These are phyloP conservation scores for Sakesphorus luctuosus DNA, from an alignment of 2,113 vertebrate species.

Conservation along the genomic window DNA sequence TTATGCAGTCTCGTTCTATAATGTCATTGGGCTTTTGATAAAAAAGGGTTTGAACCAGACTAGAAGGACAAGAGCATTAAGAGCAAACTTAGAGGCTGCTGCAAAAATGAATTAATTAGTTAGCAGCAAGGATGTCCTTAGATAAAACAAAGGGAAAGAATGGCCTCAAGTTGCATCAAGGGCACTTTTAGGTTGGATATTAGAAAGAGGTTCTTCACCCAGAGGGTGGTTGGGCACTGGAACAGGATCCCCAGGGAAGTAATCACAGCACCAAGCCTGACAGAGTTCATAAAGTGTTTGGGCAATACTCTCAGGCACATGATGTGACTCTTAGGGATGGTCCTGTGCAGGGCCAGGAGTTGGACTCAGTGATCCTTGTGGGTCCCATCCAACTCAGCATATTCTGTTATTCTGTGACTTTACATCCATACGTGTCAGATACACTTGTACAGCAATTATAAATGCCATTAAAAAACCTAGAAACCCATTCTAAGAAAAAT, in stretches of 20 bases:
- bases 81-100: background rate
- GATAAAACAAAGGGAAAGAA: background rate
- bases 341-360: background rate
- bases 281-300: background rate
- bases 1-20: background rate
- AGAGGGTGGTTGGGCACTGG: background rate
- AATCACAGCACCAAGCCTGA: background rate
- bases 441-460: background rate
- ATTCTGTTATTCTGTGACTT: background rate
- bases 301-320: background rate
- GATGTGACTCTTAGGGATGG: background rate
- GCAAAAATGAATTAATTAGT: background rate
- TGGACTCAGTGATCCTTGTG: background rate
- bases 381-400: background rate
- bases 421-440: background rate
- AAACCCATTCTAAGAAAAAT: background rate
- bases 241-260: background rate
- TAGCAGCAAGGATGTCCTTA: background rate
- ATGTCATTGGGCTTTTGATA: background rate
- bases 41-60: background rate
- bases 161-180: background rate
- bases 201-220: background rate
- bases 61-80: background rate
- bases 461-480: background rate
- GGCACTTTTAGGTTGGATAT: background rate